These are phyloP conservation scores for Buceros bicornis DNA, from an alignment of 2,797 vertebrate genomes.

Conservation along the genomic window DNA sequence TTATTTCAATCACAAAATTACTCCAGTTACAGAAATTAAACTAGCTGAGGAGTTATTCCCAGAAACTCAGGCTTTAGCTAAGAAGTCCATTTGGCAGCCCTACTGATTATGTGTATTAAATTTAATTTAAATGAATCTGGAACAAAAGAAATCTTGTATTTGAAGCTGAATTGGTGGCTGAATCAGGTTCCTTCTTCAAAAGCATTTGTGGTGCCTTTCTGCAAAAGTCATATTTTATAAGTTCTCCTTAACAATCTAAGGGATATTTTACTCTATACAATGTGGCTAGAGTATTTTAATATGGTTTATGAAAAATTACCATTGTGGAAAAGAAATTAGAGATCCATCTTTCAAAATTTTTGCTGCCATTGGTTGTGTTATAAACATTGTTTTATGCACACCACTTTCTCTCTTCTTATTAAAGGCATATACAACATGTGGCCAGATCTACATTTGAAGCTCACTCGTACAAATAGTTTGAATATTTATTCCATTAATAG, in stretches of 20 bases:
- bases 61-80: background rate
- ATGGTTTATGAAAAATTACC: background rate
- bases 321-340: background rate
- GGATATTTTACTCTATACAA: background rate
- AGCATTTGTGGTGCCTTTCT: background rate
- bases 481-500: background rate
- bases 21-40: background rate
- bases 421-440: background rate
- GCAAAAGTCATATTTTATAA: background rate
- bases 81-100: background rate
- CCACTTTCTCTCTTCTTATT: background rate
- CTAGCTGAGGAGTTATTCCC: background rate
- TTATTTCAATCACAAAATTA: background rate
- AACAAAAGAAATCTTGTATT: background rate
- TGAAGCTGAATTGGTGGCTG: background rate
- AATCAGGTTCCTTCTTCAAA: background rate
- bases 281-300: background rate
- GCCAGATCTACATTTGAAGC: background rate
- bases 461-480: background rate
- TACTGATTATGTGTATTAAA: background rate
- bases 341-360: background rate
- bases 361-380: background rate
- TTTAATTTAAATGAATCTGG: background rate
- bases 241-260: background rate
- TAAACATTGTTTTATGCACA: background rate